Evolutionary conservation across 2,888 invertebrate species (phyloP), one percentile per base, ranked within the genome.

Genomic region (Formica aserva): DNA sequence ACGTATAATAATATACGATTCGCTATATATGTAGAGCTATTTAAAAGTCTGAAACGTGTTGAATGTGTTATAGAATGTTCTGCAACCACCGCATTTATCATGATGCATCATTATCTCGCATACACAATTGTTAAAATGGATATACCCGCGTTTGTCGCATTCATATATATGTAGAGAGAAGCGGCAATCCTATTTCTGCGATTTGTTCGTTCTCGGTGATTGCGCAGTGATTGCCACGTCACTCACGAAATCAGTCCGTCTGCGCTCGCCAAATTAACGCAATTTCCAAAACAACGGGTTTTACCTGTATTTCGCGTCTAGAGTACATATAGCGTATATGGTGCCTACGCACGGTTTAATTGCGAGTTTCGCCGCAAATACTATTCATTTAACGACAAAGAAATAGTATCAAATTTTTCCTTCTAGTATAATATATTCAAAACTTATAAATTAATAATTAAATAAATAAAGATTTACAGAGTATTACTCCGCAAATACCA

Each of bases 221-320:
- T 92, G 92, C 90, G 89, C 92, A 91, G 93, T 92, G 94, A 94
- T 94, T 94, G 93, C 92, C 91, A 92, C 91, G 93, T 94, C 94
- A 93, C 92, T 92, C 93, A 91, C 91, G 91, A 93, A 94, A 93
- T 94, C 93, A 93, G 92, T 91, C 92, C 88, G 91, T 92, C 90
- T 89, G 91, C 91, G 92, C 91, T 91, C 90, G 91, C 91, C 93
- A 93, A 94, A 94, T 94, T 94, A 94, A 94, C 93, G 91, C 93
- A 93, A 93, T 94, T 93, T 92, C 91, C 88, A 93, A 93, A 94
- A 93, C 93, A 93, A 94, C 93, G 89, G 89, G 82, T 86, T 91
- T 90, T 91, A 89, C 90, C 91, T 87, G 85, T 86, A 84, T 82
- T 69, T 88, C 84, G 86, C 86, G 83, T 87, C 88, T 87, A 86